phyloP scores from a whole-genome alignment of 2,113 vertebrate genomes.

The Dasyurus viverrinus region DNA sequence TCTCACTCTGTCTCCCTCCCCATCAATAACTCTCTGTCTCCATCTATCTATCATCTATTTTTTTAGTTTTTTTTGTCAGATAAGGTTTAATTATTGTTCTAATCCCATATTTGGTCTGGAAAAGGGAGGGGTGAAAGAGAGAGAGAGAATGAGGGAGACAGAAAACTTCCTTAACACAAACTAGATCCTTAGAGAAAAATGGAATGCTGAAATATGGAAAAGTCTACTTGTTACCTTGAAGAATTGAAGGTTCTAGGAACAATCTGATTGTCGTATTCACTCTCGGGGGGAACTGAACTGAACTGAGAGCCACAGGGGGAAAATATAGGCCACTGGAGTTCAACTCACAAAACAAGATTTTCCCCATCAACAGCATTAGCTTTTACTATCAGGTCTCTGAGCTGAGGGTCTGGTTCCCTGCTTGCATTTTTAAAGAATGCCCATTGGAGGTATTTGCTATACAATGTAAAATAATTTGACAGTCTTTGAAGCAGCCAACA shows the following conservation, averaged over 20 bases:
- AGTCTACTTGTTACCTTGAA: slow-evolving; percentile 42
- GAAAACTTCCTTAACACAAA: not conserved
- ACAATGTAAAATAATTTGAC: slow-evolving; percentile 56
- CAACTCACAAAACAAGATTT: slow-evolving; percentile 29
- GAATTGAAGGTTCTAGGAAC: slow-evolving; percentile 45
- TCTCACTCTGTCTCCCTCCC: too few species aligned
- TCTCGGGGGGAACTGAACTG: slow-evolving; percentile 37
- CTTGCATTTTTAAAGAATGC: slow-evolving; percentile 53
- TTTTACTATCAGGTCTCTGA: slow-evolving; percentile 52
- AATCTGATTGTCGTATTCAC: slow-evolving; percentile 30
- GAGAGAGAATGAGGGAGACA: not conserved
- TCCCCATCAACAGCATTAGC: slow-evolving; percentile 36
- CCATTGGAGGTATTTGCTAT: slow-evolving; percentile 56
- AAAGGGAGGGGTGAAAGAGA: not conserved
- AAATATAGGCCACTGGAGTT: slow-evolving; percentile 14
- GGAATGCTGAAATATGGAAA: not conserved
- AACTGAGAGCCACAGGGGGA: slow-evolving; percentile 23
- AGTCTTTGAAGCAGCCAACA: slow-evolving; percentile 62
- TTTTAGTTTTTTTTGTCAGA: slow-evolving; percentile 20
- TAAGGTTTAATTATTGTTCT: slow-evolving; percentile 50
- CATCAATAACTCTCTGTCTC: too few species aligned
- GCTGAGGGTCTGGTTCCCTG: slow-evolving; percentile 47
- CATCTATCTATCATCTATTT: not conserved
- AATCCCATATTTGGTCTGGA: slow-evolving; percentile 29
- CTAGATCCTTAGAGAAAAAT: not conserved